Percentiles rank a stretch among this genome's conserved stretches.
Conservation (phyloP, 2,888 invertebrate genomes). For the Scelioninae gen. 1 region DNA sequence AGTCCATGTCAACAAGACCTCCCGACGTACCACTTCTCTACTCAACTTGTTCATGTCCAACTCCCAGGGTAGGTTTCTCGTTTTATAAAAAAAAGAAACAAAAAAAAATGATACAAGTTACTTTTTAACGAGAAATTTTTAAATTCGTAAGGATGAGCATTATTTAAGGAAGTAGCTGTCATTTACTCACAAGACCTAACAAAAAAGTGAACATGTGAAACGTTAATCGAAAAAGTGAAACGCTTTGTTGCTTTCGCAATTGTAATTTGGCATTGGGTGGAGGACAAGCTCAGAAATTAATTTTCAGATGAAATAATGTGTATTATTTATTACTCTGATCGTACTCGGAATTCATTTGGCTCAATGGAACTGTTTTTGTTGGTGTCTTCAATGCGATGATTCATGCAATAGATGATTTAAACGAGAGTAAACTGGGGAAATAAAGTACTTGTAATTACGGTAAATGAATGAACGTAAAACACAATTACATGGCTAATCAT, state of each 20-base stretch:
- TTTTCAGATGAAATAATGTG: not conserved
- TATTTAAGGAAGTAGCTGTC: slow-evolving; percentile 2
- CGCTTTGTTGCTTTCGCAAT: slow-evolving; percentile 77
- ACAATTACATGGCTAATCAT: too few species aligned
- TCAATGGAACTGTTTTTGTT: slow-evolving; percentile 6
- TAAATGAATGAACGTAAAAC: not conserved
- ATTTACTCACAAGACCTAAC: slow-evolving; percentile 53
- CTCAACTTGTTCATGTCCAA: slow-evolving; percentile 98
- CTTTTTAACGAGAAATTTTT: too few species aligned
- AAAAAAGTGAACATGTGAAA: slow-evolving; percentile 16
- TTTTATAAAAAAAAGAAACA: slow-evolving; percentile 9
- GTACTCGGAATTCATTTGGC: slow-evolving; percentile 11
- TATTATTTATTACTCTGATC: not conserved
- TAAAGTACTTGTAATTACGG: not conserved
- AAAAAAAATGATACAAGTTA: not conserved
- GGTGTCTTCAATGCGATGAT: slow-evolving; percentile 4
- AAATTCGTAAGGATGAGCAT: too few species aligned
- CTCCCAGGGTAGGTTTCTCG: slow-evolving; percentile 91
- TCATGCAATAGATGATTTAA: not conserved
- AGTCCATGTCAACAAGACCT: slow-evolving; percentile 88
- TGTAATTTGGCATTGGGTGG: slow-evolving; percentile 71
- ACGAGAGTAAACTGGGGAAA: not conserved
- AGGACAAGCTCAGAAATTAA: slow-evolving; percentile 37
- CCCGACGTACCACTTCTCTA: slow-evolving; percentile 96
- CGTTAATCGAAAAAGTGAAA: slow-evolving; percentile 11